phyloP scores from a whole-genome alignment of 2,113 vertebrate species.

The Smithornis capensis region DNA sequence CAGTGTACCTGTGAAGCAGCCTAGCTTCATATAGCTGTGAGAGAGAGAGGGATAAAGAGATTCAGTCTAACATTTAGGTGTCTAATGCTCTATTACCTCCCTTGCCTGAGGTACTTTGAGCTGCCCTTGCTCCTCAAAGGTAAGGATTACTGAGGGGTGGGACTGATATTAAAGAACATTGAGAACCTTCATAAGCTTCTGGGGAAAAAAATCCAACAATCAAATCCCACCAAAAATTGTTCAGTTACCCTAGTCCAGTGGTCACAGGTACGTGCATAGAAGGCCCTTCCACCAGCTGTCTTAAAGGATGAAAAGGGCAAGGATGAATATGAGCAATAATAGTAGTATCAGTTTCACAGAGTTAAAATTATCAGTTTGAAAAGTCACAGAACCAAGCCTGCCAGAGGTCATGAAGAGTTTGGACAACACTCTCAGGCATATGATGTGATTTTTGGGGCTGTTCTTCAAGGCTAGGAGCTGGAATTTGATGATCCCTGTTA shows the following conservation, averaged over 20 bases:
- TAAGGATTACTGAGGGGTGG: background rate
- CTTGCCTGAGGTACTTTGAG: background rate
- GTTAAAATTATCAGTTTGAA: background rate
- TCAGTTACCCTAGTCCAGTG: background rate
- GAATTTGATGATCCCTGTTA: background rate
- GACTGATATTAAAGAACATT: background rate
- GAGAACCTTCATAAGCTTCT: background rate
- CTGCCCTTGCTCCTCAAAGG: background rate
- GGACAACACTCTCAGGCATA: background rate
- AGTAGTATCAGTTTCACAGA: background rate
- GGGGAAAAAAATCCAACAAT: background rate
- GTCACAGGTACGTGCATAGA: background rate
- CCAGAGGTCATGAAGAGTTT: background rate
- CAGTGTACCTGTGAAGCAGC: background rate
- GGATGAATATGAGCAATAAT: background rate
- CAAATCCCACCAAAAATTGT: background rate
- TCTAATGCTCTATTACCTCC: background rate
- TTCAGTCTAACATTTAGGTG: background rate
- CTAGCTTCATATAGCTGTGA: background rate
- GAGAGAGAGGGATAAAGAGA: background rate
- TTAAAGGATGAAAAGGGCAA: background rate
- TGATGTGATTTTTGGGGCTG: rapidly evolving
- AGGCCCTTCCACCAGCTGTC: background rate
- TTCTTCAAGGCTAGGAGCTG: no score
- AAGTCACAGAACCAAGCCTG: background rate